Conservation (phyloP, 2,797 vertebrate genomes). For the Percopsis omiscomaycus region DNA sequence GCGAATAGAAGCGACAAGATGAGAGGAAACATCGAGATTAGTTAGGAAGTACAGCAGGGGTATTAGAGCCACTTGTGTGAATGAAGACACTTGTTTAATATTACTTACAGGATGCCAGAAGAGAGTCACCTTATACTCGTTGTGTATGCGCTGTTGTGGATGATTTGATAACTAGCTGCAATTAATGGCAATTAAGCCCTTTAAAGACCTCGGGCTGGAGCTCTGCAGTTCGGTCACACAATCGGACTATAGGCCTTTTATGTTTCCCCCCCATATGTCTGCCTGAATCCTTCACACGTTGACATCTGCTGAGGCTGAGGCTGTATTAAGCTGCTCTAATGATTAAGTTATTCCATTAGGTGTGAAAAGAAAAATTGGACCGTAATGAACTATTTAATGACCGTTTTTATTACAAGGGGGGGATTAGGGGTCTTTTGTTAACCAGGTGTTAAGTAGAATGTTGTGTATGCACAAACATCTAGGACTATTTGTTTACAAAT, state of each 20-base stretch:
- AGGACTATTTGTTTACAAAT: not conserved
- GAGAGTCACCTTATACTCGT: conserved; percentile 70
- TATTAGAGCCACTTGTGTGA: conserved; percentile 55
- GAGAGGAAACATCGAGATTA: conserved; percentile 71
- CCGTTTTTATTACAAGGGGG: not conserved
- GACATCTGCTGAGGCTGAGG: conserved; percentile 49
- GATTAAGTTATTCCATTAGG: not conserved
- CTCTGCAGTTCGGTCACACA: conserved; percentile 66
- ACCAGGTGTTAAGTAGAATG: conserved; percentile 5
- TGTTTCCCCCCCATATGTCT: conserved; percentile 56
- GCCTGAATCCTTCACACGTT: conserved; percentile 20
- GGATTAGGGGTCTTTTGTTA: not conserved
- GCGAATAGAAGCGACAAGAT: conserved; percentile 20
- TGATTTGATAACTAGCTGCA: conserved; percentile 70
- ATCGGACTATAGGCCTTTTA: conserved; percentile 67
- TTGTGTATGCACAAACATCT: conserved; percentile 25
- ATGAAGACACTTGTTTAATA: conserved; percentile 70
- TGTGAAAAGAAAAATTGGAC: not conserved
- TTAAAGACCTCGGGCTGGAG: conserved; percentile 58
- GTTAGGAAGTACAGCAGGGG: conserved; percentile 55
- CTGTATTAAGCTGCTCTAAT: conserved; percentile 38
- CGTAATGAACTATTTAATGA: not conserved
- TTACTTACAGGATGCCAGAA: conserved; percentile 65
- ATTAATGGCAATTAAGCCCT: conserved; percentile 72
- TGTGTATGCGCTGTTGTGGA: conserved; percentile 66